Conservation (phyloP, 2,113 vertebrate genomes). For the Calypte anna region DNA sequence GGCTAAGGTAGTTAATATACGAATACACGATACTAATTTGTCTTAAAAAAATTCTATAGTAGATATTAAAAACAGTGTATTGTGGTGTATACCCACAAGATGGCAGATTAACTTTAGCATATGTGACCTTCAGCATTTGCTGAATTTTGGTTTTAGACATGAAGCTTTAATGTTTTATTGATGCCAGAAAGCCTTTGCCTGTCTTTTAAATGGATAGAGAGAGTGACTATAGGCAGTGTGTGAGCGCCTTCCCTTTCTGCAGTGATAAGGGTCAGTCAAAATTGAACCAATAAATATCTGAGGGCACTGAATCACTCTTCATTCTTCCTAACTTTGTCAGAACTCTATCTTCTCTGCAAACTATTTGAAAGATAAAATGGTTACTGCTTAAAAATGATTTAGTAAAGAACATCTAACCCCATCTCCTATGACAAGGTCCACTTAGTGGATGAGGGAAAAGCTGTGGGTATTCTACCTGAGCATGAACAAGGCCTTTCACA, state of each 20-base stretch:
- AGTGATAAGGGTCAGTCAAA: background rate
- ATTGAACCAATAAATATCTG: background rate
- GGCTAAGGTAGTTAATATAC: background rate
- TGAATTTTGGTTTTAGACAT: background rate
- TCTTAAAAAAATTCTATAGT: background rate
- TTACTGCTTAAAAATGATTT: background rate
- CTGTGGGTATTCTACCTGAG: background rate
- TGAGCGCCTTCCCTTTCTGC: background rate
- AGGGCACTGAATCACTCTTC: background rate
- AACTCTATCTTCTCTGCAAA: background rate
- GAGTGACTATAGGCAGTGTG: background rate
- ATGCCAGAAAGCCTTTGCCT: background rate
- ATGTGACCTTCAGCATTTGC: background rate
- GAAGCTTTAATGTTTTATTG: background rate
- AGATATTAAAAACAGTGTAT: background rate
- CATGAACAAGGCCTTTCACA: background rate
- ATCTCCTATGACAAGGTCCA: background rate
- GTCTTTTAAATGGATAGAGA: background rate
- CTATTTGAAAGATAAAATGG: background rate
- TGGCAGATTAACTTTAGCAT: conserved; percentile 58
- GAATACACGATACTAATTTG: background rate
- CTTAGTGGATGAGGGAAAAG: background rate
- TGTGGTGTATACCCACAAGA: conserved; percentile 41
- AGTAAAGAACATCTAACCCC: background rate
- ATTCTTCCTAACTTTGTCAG: background rate